These are phyloP conservation scores for Aphyosemion australe DNA, from an alignment of 2,113 vertebrate genomes.

Conservation along the genomic window DNA sequence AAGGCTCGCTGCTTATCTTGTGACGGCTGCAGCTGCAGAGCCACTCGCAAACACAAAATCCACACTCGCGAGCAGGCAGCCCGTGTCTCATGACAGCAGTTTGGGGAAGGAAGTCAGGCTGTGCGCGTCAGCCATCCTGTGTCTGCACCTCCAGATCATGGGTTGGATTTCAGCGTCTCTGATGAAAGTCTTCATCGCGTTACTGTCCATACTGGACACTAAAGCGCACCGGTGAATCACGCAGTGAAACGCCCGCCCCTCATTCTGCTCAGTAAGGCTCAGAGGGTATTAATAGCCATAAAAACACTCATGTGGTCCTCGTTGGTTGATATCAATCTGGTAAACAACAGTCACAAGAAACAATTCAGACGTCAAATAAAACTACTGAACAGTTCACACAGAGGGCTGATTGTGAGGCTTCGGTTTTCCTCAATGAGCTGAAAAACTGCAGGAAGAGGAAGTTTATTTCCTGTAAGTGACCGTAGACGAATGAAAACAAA, in stretches of 20 bases:
- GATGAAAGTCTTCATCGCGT: not conserved
- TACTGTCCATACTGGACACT: not conserved
- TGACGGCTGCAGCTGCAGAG: slow-evolving; percentile 24
- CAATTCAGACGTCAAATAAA: slow-evolving; percentile 22
- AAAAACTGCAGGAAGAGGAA: no score
- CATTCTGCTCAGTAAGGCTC: no score
- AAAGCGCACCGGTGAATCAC: not conserved
- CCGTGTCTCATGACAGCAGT: slow-evolving; percentile 31
- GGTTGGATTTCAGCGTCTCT: slow-evolving; percentile 4
- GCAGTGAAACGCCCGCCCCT: no score
- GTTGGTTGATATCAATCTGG: no score
- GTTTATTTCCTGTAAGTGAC: no score
- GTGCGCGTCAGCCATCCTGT: not conserved
- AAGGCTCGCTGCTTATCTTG: slow-evolving; percentile 25
- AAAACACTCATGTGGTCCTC: no score
- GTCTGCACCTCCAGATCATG: slow-evolving; percentile 2
- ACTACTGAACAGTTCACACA: no score
- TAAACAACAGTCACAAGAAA: slow-evolving; percentile 5
- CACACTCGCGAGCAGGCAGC: slow-evolving; percentile 11
- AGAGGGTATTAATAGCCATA: no score
- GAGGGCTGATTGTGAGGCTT: no score
- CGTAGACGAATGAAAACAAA: no score
- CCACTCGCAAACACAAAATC: no score
- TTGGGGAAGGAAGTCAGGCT: slow-evolving; percentile 1
- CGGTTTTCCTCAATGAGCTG: no score